Percentiles rank a stretch among this genome's conserved stretches.
Conservation (phyloP, 2,113 vertebrate genomes). For the Maccullochella peelii region DNA sequence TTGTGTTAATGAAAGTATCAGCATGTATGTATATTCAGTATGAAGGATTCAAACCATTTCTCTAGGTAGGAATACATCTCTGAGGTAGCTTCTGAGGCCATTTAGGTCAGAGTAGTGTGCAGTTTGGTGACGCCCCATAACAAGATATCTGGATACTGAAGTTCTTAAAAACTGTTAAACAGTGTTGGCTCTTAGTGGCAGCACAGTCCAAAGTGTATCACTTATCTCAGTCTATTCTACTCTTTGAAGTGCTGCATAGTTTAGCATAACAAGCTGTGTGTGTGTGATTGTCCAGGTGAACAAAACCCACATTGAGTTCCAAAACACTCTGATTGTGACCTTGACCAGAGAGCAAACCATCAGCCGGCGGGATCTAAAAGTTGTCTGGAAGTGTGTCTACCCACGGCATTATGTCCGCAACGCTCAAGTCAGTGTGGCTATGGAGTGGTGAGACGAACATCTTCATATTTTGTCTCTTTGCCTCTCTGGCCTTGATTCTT, state of each 20-base stretch:
- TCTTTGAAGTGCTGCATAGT: neutral
- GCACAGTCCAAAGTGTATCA: too few relatives aligned
- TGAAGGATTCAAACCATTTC: too few relatives aligned
- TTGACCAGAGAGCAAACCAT: slow-evolving; percentile 53
- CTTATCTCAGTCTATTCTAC: neutral
- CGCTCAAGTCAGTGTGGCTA: slow-evolving; percentile 43
- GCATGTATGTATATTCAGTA: too few relatives aligned
- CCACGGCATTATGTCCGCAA: slow-evolving; percentile 68
- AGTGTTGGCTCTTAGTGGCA: too few relatives aligned
- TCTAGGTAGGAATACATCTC: too few relatives aligned
- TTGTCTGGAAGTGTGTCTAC: slow-evolving; percentile 79
- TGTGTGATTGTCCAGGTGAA: slow-evolving; percentile 69
- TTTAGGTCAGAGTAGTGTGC: too few relatives aligned
- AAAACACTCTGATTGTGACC: slow-evolving; percentile 70
- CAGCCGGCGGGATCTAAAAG: slow-evolving; percentile 66
- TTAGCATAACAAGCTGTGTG: neutral
- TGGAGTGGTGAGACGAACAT: slow-evolving; percentile 67
- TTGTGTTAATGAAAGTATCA: too few relatives aligned
- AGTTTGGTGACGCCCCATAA: neutral
- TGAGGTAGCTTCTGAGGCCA: too few relatives aligned
- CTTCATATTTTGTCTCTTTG: neutral
- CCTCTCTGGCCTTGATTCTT: too few relatives aligned
- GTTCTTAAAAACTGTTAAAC: neutral
- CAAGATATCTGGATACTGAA: neutral
- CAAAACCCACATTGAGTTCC: slow-evolving; percentile 71